These are phyloP conservation scores for Magallana gigas DNA, from an alignment of 1,140 invertebrate species.

Conservation along the genomic window DNA sequence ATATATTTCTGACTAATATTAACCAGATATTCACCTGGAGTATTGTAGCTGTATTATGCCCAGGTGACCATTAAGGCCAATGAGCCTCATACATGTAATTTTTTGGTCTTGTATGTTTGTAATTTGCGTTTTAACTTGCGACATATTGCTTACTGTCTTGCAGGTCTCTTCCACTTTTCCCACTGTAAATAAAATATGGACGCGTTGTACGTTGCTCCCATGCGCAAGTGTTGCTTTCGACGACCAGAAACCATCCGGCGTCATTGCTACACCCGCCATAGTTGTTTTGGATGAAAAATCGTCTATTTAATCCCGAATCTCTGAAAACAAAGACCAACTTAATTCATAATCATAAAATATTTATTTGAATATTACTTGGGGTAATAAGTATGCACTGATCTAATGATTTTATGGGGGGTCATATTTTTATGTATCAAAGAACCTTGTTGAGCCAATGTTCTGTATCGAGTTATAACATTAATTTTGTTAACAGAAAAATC, in stretches of 20 bases:
- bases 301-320: constrained; percentile 26
- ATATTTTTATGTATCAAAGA: too few relatives aligned
- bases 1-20: too few relatives aligned
- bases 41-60: too few relatives aligned
- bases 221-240: constrained; percentile 37
- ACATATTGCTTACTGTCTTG: constrained; percentile 37
- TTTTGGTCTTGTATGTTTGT: too few relatives aligned
- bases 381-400: background rate
- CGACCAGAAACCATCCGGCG: constrained; percentile 46
- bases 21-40: too few relatives aligned
- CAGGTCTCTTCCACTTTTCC: background rate
- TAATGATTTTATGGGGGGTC: too few relatives aligned
- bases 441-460: too few relatives aligned
- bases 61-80: too few relatives aligned
- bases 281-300: constrained; percentile 47
- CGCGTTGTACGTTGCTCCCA: constrained; percentile 41
- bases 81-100: too few relatives aligned
- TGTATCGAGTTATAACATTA: too few relatives aligned
- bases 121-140: too few relatives aligned
- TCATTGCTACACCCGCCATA: constrained; percentile 51
- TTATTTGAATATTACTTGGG: background rate
- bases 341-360: background rate
- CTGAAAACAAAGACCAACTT: constrained; percentile 6
- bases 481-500: too few relatives aligned
- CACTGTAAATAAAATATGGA: constrained; percentile 53